Base-by-base conservation (phyloP, 1,140 invertebrate genomes). In the Leptinotarsa undecemlineata region DNA sequence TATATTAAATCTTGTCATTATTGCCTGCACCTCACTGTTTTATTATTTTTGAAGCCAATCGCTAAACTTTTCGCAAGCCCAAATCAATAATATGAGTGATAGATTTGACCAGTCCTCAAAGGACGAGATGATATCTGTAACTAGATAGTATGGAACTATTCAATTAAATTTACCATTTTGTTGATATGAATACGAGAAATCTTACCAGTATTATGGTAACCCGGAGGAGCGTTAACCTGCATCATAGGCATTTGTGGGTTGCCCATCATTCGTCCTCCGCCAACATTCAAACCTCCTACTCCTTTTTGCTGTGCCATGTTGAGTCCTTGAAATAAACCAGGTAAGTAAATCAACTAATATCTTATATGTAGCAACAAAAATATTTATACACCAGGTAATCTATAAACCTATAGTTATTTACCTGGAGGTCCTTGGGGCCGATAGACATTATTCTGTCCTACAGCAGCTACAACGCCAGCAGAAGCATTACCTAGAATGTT, bases 161-260 rank as follows among this genome's bases (percentile, higher is more conserved):
- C 8, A 42, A 42, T 8, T 42, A 11, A 11, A 42, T 42, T 42
- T 11, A 2, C 8, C 33, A 42, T 42, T 42, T 42, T 42, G 0
- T 11, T 42, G 8, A 42, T 42, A 42, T 61, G 60, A 61, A 68
- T 68, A n/a, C 13, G 15, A 68, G 0, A 51, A 51, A 51, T 2
- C 33, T 68, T 70, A 74, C 77, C 78, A 62, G 75, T 68, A 23
- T 77, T 48, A 81, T 87, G 87, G 77, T 89, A 89, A 73, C 87
- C 88, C 1, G 88, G 87, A n/a, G 88, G 88, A 63, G 86, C 87
- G 62, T 84, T 82, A 75, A 89, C 86, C 48, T 85, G 82, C 68
- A 84, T 87, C 11, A 79, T 87, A 66, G 87, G 85, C 26, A 82
- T 83, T 62, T 82, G 81, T 48, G 81, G 75, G 60, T 75, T 79